phyloP scores from a whole-genome alignment of 2,113 vertebrate species.

The Psettodes erumei region DNA sequence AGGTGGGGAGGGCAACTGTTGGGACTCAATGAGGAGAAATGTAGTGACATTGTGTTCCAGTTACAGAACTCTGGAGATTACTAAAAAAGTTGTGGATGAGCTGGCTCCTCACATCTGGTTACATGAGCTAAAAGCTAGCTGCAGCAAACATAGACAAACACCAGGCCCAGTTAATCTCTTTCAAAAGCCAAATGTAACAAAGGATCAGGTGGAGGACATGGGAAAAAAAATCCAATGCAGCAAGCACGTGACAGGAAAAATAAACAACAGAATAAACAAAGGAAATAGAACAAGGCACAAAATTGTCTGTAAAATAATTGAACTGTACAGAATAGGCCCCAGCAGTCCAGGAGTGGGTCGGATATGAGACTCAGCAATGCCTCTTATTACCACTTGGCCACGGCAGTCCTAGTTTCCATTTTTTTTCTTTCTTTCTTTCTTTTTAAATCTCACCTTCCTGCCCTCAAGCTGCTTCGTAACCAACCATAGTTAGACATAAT shows the following conservation, averaged over 20 bases:
- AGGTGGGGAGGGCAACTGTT: too few species aligned
- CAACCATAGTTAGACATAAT: constrained; percentile 67
- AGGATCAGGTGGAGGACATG: constrained; percentile 57
- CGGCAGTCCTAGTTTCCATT: constrained; percentile 81
- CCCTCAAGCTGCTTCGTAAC: constrained; percentile 43
- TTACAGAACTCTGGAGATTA: constrained; percentile 44
- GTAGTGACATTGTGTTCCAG: constrained; percentile 56
- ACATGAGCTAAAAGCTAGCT: constrained; percentile 69
- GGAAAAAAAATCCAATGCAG: constrained; percentile 62
- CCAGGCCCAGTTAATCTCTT: constrained; percentile 45
- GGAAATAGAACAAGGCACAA: constrained; percentile 97
- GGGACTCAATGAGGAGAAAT: constrained; percentile 39
- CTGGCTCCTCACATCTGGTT: constrained; percentile 55
- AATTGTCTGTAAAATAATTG: constrained; percentile 95
- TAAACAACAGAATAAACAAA: constrained; percentile 73
- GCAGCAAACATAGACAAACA: constrained; percentile 66
- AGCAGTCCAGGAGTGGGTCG: constrained; percentile 86
- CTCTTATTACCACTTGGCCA: constrained; percentile 85
- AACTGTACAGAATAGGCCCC: constrained; percentile 92
- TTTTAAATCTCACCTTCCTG: constrained; percentile 44
- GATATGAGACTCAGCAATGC: constrained; percentile 87
- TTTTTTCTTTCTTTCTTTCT: constrained; percentile 40
- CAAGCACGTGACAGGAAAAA: constrained; percentile 79
- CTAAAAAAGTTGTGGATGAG: constrained; percentile 12
- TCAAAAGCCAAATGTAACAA: neutral